Percentiles rank a stretch among this genome's conserved stretches.
These are phyloP conservation scores for Myanophis thanlyinensis DNA, from an alignment of 2,113 vertebrate species.

Conservation along the genomic window DNA sequence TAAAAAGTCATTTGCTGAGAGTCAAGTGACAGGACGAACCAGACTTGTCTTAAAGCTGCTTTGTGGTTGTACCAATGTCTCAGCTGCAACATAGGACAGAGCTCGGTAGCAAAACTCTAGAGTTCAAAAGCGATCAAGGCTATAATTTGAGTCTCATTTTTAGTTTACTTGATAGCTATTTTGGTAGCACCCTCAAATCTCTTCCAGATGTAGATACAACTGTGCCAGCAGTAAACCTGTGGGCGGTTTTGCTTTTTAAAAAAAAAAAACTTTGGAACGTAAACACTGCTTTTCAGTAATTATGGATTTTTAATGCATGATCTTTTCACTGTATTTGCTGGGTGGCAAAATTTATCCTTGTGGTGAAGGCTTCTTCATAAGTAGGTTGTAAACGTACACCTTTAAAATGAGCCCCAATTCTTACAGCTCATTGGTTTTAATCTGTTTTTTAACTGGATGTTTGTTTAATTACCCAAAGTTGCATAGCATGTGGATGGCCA, in stretches of 20 bases:
- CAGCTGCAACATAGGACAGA: constrained; percentile 10
- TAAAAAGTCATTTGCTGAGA: background rate
- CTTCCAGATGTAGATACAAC: constrained; percentile 80
- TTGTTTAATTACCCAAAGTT: background rate
- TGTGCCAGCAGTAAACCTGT: constrained; percentile 81
- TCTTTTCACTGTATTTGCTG: constrained; percentile 48
- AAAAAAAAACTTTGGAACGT: constrained; percentile 93
- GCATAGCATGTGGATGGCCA: background rate
- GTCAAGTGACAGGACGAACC: background rate
- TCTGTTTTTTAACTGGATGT: background rate
- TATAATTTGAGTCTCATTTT: constrained; percentile 58
- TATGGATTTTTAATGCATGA: constrained; percentile 79
- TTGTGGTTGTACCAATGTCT: background rate
- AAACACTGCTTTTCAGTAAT: constrained; percentile 89
- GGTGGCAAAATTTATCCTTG: background rate
- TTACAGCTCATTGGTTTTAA: background rate
- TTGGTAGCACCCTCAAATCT: constrained; percentile 77
- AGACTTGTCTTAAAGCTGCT: background rate
- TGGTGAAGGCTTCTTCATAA: background rate
- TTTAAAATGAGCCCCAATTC: background rate
- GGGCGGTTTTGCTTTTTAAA: constrained; percentile 65
- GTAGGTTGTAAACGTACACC: too few relatives aligned
- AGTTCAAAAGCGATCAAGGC: constrained; percentile 47
- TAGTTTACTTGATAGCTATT: constrained; percentile 52
- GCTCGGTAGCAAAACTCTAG: constrained; percentile 41